Base-by-base conservation (phyloP, 2,797 vertebrate genomes). In the Notolepis coatsorum region DNA sequence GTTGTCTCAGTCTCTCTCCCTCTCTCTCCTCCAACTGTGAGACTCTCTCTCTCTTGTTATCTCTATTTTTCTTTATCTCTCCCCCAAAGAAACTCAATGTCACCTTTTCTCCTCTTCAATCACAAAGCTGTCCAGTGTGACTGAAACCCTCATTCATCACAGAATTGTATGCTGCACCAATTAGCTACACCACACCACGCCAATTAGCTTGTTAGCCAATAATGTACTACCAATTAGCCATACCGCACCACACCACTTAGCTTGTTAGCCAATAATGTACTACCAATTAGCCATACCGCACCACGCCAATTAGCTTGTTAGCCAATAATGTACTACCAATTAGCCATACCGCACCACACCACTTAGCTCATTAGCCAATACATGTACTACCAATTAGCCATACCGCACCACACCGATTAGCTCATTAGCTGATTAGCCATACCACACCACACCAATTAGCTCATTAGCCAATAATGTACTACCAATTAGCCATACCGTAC, bases 11-110 rank as follows among this genome's bases (percentile, higher is more conserved):
- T 49, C 65, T 39, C 33, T 52, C 21, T 27, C 67, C 74, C 55
- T 24, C 42, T 67, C 12, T 3, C 43, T 45, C 24, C 47, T 17
- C 37, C 18, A 71, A 49, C 54, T 3, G n/a, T 35, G 49, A 71
- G 71, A 63, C 57, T 61, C 45, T 27, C 55, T 64, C 43, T 56
- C 28, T 41, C 13, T 76, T 38, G 25, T 58, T 1, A 7, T 45
- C 57, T 57, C 60, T 64, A 50, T 61, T 61, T 71, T 58, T 80
- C 51, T 74, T 80, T 38, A 67, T 79, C 61, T 78, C 12, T 12
- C 60, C 77, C 66, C 63, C 61, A 15, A 21, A 24, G 51, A 71
- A 66, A 52, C 38, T 28, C 17, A 37, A 27, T 18, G 24, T 55
- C 51, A 48, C 13, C 21, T 12, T 3, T 8, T 57, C 54, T 12